These are phyloP conservation scores for Todiramphus saurophagus DNA, from an alignment of 2,113 vertebrate species.

Conservation along the genomic window DNA sequence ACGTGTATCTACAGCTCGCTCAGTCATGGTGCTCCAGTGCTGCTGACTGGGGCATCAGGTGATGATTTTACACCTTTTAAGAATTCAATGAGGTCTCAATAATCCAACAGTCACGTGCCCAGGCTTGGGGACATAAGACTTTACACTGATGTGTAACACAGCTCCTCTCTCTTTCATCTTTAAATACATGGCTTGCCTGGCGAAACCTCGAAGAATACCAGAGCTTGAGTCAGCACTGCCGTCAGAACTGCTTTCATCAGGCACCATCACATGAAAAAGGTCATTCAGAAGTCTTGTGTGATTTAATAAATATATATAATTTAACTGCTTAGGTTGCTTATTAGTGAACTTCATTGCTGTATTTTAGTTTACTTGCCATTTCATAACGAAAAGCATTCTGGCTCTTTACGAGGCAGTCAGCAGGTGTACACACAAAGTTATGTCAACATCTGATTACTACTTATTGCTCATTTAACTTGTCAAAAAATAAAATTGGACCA, in stretches of 20 bases:
- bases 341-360: constrained; percentile 15
- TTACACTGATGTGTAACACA: neutral
- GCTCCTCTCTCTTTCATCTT: neutral
- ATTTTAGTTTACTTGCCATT: constrained; percentile 39
- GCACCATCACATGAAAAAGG: constrained; percentile 43
- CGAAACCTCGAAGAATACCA: neutral
- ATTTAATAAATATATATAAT: constrained; percentile 33
- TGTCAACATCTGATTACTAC: constrained; percentile 61
- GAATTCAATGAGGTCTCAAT: neutral
- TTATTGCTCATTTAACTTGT: constrained; percentile 57
- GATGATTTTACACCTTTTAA: neutral
- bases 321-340: constrained; percentile 43
- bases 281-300: constrained; percentile 36
- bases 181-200: neutral
- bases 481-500: constrained; percentile 36
- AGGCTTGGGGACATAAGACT: neutral
- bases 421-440: constrained; percentile 61
- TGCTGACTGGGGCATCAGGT: neutral
- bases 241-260: neutral
- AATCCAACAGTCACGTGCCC: neutral
- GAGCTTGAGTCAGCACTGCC: neutral
- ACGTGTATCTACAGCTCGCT: neutral
- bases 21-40: neutral
- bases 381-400: constrained; percentile 51
- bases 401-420: constrained; percentile 56